phyloP scores from a whole-genome alignment of 1,140 invertebrate genomes.

The Bombus balteatus region DNA sequence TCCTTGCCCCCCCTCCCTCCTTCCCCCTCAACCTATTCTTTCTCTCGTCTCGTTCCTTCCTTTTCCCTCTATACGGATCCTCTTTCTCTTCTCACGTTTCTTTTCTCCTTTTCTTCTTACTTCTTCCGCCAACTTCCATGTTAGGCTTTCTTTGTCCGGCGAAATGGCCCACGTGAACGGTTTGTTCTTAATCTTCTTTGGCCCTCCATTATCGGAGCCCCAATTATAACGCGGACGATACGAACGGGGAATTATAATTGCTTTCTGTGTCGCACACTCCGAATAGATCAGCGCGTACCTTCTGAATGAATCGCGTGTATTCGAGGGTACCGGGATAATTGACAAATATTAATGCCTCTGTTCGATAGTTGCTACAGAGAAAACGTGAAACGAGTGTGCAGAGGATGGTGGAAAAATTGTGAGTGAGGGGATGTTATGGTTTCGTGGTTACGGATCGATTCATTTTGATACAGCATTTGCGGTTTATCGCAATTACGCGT shows the following conservation, averaged over 20 bases:
- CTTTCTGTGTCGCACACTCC: conserved; percentile 55
- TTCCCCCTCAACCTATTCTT: conserved; percentile 24
- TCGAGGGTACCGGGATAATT: conserved; percentile 46
- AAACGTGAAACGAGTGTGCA: neutral
- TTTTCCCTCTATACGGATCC: conserved; percentile 18
- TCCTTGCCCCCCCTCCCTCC: conserved; percentile 19
- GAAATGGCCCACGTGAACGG: neutral
- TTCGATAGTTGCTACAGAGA: conserved; percentile 19
- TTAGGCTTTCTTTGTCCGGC: conserved; percentile 34
- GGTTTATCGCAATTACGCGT: neutral
- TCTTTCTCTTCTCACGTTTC: conserved; percentile 40
- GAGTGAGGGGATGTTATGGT: neutral
- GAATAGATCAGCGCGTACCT: conserved; percentile 40
- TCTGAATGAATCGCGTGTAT: conserved; percentile 33
- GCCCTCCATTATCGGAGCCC: conserved; percentile 78
- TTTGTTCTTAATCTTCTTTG: conserved; percentile 82
- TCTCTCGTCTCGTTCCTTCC: conserved; percentile 39
- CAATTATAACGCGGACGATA: conserved; percentile 80
- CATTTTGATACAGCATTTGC: too few relatives aligned
- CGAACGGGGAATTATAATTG: conserved; percentile 79
- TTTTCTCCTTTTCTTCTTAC: neutral
- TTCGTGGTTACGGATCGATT: neutral
- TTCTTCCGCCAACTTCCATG: conserved; percentile 18
- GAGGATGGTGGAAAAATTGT: neutral
- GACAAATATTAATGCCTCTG: conserved; percentile 66